Conservation (phyloP, 2,113 vertebrate species). For the Ceratotherium simum region DNA sequence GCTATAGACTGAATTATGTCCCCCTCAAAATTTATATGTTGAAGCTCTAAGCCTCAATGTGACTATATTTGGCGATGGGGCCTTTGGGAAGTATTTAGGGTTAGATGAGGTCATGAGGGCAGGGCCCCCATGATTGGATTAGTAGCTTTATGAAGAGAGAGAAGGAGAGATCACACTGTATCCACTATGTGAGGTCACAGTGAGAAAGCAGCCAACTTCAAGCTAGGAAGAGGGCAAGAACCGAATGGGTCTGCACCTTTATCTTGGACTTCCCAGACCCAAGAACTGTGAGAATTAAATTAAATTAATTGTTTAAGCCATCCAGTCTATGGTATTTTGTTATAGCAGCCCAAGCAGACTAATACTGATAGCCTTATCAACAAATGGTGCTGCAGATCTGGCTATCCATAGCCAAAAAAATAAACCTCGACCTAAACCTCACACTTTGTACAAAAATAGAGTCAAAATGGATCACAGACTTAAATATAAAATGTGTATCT, state of each 20-base stretch:
- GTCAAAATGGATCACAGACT: neutral
- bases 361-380: neutral
- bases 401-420: neutral
- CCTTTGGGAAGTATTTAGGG: neutral
- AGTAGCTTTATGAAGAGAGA: neutral
- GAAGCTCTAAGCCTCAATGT: neutral
- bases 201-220: neutral
- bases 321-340: neutral
- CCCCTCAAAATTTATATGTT: neutral
- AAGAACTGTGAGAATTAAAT: neutral
- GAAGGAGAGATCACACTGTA: neutral
- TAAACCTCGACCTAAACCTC: neutral
- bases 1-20: neutral
- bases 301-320: neutral
- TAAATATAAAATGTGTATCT: neutral
- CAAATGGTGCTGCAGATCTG: neutral
- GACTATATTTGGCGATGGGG: neutral
- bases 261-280: neutral
- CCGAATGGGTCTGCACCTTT: neutral
- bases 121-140: neutral
- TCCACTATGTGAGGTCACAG: neutral
- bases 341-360: neutral
- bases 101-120: neutral
- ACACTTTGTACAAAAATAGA: neutral
- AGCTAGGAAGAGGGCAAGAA: neutral